phyloP scores from a whole-genome alignment of 2,797 vertebrate genomes.

The Bucorvus abyssinicus region DNA sequence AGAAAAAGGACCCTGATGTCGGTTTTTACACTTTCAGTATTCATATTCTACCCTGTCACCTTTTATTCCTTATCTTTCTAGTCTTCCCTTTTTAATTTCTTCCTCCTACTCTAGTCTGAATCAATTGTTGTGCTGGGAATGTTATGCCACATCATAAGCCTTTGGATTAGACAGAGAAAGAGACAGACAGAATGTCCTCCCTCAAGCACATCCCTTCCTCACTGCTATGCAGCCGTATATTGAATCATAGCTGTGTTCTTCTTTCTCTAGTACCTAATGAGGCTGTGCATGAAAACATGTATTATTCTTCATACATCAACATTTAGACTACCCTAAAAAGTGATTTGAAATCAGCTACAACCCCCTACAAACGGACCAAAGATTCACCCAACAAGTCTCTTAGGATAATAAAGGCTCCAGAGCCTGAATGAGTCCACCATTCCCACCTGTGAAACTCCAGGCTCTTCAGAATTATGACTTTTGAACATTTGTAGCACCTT shows the following conservation, averaged over 20 bases:
- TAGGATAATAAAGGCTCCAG: neutral
- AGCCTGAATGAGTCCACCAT: fast-evolving
- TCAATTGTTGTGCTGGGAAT: neutral
- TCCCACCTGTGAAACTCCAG: neutral
- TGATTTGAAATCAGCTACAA: neutral
- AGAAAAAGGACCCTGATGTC: neutral
- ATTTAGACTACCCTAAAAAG: neutral
- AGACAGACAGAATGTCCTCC: neutral
- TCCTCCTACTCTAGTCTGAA: neutral
- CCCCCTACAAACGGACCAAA: neutral
- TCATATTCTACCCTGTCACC: neutral
- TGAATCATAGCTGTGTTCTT: neutral
- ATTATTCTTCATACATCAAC: neutral
- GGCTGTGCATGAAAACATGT: neutral
- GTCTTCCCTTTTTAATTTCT: neutral
- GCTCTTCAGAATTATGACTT: neutral
- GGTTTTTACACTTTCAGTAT: neutral
- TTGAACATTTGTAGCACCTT: neutral
- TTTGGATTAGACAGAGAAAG: no score
- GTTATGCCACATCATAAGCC: fast-evolving
- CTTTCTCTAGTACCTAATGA: neutral
- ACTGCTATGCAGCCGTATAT: neutral
- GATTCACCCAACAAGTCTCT: neutral
- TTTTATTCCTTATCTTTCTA: neutral
- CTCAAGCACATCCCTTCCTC: neutral